A percentile compares a stretch with the other conserved stretches of the same genome.
Conservation (phyloP, 2,888 invertebrate genomes). For the Baronia brevicornis region DNA sequence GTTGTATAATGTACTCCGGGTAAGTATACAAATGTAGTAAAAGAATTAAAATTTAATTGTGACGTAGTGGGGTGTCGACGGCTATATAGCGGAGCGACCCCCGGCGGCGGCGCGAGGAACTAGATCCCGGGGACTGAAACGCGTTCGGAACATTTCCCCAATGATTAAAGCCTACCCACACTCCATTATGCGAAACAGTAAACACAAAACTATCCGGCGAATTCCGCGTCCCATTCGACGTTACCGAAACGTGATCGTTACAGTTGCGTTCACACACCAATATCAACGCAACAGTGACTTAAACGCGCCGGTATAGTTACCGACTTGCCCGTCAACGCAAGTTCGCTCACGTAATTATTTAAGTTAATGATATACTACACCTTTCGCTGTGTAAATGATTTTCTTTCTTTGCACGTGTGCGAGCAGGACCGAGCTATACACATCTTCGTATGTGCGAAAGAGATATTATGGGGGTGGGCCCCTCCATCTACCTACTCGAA, state of each 20-base stretch:
- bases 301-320: constrained; percentile 24
- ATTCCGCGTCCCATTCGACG: constrained; percentile 15
- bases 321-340: constrained; percentile 23
- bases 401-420: constrained; percentile 39
- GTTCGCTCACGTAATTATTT: constrained; percentile 65
- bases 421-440: constrained; percentile 26
- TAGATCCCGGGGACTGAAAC: constrained; percentile 32
- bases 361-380: constrained; percentile 71
- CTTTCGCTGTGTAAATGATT: constrained; percentile 59
- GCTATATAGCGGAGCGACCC: too few species aligned
- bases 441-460: constrained; percentile 24
- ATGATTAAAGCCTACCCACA: constrained; percentile 60
- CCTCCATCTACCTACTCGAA: constrained; percentile 35
- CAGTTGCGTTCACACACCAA: constrained; percentile 21
- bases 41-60: too few species aligned
- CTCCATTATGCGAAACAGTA: constrained; percentile 65
- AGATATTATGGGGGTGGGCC: constrained; percentile 35
- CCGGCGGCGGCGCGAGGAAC: constrained; percentile 13
- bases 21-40: too few species aligned
- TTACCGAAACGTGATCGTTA: constrained; percentile 24
- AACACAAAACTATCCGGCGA: constrained; percentile 55
- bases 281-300: constrained; percentile 17
- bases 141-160: constrained; percentile 58
- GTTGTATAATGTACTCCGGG: too few species aligned
- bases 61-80: too few species aligned